Evolutionary conservation across 2,797 vertebrate genomes (phyloP).

Genomic region (Dendrocincla tyrannina): DNA sequence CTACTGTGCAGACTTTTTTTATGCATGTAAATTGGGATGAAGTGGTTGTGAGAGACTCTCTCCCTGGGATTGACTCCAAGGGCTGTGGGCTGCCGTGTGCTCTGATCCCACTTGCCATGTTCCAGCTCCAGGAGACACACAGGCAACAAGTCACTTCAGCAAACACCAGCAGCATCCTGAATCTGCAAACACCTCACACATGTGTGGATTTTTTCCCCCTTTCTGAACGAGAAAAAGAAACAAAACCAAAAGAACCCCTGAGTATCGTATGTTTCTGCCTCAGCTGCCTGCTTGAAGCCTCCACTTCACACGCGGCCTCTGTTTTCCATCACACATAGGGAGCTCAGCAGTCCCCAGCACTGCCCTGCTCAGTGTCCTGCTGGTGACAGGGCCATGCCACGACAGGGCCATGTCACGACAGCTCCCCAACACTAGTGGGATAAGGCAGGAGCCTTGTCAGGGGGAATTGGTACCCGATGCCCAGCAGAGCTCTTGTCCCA

Average conservation of each 20-base stretch:
- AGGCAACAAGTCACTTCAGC: rapidly evolving
- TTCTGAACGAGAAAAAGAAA: neutral
- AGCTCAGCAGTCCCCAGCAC: neutral
- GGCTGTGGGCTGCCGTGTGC: rapidly evolving
- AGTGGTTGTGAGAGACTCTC: too few relatives aligned
- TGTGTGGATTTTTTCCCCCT: neutral
- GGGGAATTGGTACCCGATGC: rapidly evolving
- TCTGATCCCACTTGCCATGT: rapidly evolving
- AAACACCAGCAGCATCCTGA: neutral
- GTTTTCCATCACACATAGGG: rapidly evolving
- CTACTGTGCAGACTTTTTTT: rapidly evolving
- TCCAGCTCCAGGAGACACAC: rapidly evolving
- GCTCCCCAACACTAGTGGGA: neutral
- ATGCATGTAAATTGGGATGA: too few relatives aligned
- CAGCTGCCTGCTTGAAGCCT: neutral
- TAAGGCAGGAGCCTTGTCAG: too few relatives aligned
- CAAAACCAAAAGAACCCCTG: neutral
- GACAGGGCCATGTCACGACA: neutral
- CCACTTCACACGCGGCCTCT: rapidly evolving
- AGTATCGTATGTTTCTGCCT: rapidly evolving
- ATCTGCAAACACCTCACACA: rapidly evolving
- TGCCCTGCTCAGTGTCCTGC: neutral
- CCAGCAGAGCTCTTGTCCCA: neutral
- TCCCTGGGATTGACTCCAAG: rapidly evolving
- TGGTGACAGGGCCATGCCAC: neutral